A percentile compares a stretch with the other conserved stretches of the same genome.
Conservation (phyloP, 2,888 invertebrate species). For the Watsonalla binaria region DNA sequence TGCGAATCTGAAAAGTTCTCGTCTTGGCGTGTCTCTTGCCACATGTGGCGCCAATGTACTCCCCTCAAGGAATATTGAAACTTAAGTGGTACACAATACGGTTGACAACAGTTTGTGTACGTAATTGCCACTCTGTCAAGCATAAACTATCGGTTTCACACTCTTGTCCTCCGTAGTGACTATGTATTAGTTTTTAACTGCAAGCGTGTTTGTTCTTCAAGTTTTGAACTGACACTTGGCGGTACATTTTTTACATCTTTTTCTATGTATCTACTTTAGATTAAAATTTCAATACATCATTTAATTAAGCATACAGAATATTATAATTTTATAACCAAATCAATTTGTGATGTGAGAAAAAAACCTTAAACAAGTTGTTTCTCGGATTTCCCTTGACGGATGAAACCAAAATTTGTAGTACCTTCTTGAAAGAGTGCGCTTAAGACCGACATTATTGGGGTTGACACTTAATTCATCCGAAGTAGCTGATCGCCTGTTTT, state of each 20-base stretch:
- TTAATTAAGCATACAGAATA: too few relatives aligned
- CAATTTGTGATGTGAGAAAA: too few relatives aligned
- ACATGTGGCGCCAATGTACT: slow-evolving; percentile 35
- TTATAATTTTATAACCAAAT: too few relatives aligned
- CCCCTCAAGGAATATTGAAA: slow-evolving; percentile 15
- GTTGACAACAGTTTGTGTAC: slow-evolving; percentile 10
- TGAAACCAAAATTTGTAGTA: too few relatives aligned
- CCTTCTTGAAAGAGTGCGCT: too few relatives aligned
- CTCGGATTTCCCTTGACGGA: too few relatives aligned
- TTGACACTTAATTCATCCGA: too few relatives aligned
- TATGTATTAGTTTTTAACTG: slow-evolving; percentile 42
- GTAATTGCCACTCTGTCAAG: slow-evolving; percentile 10
- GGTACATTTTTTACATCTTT: neutral
- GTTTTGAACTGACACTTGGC: slow-evolving; percentile 16
- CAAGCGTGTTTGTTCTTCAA: slow-evolving; percentile 26
- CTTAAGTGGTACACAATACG: slow-evolving; percentile 10
- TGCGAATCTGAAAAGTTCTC: slow-evolving; percentile 66
- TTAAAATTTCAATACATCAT: too few relatives aligned
- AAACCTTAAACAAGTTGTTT: too few relatives aligned
- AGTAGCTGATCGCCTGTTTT: too few relatives aligned
- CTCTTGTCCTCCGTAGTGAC: slow-evolving; percentile 36
- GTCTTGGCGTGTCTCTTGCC: slow-evolving; percentile 34
- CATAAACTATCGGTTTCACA: slow-evolving; percentile 42
- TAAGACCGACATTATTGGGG: too few relatives aligned
- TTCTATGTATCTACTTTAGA: too few relatives aligned